Conservation (phyloP, 35 echinoderm and acorn worm genomes). For the Heliocidaris tuberculata region DNA sequence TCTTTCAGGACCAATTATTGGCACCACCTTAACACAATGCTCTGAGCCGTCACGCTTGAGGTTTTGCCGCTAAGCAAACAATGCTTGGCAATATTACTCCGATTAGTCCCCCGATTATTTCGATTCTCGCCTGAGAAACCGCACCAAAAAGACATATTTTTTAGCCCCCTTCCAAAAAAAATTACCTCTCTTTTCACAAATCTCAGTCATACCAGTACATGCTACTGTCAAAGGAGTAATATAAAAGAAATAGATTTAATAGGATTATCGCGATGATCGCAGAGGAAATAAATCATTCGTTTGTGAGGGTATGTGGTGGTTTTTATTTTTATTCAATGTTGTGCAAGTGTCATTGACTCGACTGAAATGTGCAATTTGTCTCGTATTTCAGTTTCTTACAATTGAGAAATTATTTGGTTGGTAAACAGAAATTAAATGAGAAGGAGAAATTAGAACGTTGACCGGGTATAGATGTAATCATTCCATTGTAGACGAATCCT, state of each 20-base stretch:
- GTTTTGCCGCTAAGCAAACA: slow-evolving; percentile 1
- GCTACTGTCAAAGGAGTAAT: neutral
- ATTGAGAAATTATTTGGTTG: neutral
- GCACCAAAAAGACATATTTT: neutral
- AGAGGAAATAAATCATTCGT: neutral
- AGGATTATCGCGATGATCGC: neutral
- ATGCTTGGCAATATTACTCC: neutral
- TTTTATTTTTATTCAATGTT: neutral
- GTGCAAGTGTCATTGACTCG: neutral
- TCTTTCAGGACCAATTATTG: neutral
- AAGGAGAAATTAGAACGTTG: neutral
- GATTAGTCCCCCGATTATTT: neutral
- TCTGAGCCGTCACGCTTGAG: neutral
- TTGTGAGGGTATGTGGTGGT: neutral
- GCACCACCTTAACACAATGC: neutral
- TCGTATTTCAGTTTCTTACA: neutral
- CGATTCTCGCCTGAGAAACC: neutral
- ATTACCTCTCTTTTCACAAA: neutral
- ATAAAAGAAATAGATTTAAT: neutral
- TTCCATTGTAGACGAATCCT: neutral
- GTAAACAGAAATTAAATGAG: neutral
- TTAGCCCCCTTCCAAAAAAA: neutral
- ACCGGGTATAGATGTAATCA: neutral
- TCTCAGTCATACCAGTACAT: neutral
- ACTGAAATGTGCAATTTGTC: neutral